Evolutionary conservation across 2,888 invertebrate species (phyloP).

Genomic region (Coecobrya sp.): DNA sequence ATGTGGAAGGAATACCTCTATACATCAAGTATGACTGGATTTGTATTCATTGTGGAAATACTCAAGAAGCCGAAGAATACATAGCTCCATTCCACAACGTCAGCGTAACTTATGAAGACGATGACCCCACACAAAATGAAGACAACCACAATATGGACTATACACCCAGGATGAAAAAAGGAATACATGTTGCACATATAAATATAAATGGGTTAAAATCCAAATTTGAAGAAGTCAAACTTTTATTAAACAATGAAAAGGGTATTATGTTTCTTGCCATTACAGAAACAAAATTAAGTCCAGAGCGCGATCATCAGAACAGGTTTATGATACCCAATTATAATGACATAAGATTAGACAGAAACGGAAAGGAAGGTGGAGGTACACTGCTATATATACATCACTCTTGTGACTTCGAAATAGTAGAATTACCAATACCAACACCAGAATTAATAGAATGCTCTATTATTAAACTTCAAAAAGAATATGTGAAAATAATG

Average conservation of each 20-base stretch:
- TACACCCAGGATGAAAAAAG: no score
- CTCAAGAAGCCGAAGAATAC: no score
- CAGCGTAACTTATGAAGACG: no score
- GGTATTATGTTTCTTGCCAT: neutral
- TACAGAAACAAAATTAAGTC: conserved; percentile 38
- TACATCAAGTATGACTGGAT: no score
- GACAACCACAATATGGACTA: no score
- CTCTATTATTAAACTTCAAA: neutral
- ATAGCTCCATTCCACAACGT: no score
- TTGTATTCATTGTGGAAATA: no score
- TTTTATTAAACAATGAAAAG: neutral
- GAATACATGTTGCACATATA: neutral
- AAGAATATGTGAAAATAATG: neutral
- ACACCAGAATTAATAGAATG: conserved; percentile 27
- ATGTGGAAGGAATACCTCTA: no score
- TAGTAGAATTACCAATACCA: neutral
- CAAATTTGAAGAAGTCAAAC: neutral
- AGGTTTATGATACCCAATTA: conserved; percentile 10
- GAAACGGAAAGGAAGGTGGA: conserved; percentile 32
- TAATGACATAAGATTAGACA: neutral
- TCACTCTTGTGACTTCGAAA: neutral
- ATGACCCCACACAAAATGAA: no score
- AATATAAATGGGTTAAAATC: neutral
- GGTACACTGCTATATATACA: conserved; percentile 30
- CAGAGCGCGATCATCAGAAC: neutral